A percentile compares a stretch with the other conserved stretches of the same genome.
Conservation (phyloP, 2,888 invertebrate species). For the Drosophila atroscutellata region DNA sequence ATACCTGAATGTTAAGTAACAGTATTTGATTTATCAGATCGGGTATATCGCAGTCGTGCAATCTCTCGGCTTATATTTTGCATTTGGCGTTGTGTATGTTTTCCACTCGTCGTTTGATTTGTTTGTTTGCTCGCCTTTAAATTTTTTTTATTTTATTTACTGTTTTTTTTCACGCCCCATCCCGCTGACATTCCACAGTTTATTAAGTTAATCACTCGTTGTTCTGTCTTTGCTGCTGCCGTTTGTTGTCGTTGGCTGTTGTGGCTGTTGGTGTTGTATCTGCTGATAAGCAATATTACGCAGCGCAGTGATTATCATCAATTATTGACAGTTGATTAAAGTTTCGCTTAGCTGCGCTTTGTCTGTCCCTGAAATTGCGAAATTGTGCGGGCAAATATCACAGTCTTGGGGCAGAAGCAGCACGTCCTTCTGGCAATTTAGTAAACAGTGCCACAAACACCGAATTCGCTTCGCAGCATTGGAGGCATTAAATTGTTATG, state of each 20-base stretch:
- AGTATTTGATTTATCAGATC: neutral
- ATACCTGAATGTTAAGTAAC: neutral
- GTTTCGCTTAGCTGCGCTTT: conserved; percentile 56
- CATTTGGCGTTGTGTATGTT: conserved; percentile 35
- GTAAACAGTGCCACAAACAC: conserved; percentile 3
- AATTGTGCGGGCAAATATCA: conserved; percentile 8
- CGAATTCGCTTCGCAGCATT: conserved; percentile 4
- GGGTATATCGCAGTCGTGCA: conserved; percentile 35
- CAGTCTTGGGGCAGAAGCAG: conserved; percentile 6
- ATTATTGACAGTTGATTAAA: conserved; percentile 74
- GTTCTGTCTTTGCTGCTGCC: conserved; percentile 23
- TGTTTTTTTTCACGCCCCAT: neutral
- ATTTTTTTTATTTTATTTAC: conserved; percentile 25
- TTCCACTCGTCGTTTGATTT: conserved; percentile 47
- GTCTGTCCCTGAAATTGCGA: conserved; percentile 14
- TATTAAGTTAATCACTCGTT: conserved; percentile 60
- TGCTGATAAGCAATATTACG: conserved; percentile 57
- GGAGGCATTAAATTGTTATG: conserved; percentile 2
- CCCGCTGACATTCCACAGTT: conserved; percentile 20
- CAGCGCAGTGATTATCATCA: conserved; percentile 67
- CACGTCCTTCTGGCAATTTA: conserved; percentile 47
- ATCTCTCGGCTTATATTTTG: neutral
- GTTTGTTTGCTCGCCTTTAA: conserved; percentile 24
- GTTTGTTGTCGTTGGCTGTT: conserved; percentile 23
- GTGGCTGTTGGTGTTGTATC: conserved; percentile 28